Evolutionary conservation across 2,113 vertebrate species (phyloP).

Genomic region (Scolopax mira): DNA sequence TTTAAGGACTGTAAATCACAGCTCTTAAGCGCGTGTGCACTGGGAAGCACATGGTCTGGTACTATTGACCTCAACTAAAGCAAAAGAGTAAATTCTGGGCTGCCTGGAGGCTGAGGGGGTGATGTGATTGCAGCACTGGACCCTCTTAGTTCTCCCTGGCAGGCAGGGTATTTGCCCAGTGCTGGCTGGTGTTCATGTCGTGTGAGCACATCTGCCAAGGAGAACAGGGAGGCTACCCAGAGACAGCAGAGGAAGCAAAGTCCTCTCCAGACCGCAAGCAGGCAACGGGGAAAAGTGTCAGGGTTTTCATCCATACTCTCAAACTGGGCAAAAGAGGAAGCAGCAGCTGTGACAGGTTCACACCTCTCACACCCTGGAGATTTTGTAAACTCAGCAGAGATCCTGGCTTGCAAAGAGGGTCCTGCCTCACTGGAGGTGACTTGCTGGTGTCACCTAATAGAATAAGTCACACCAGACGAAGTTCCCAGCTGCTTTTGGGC

Average conservation of each 20-base stretch:
- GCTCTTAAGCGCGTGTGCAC: neutral
- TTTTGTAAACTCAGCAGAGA: neutral
- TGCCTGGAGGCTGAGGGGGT: neutral
- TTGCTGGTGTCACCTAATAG: neutral
- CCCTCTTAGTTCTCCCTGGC: neutral
- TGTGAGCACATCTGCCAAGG: neutral
- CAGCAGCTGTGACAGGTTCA: neutral
- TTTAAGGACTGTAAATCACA: neutral
- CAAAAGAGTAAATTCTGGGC: neutral
- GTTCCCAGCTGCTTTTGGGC: neutral
- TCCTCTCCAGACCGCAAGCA: neutral
- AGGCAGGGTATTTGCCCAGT: neutral
- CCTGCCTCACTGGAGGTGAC: neutral
- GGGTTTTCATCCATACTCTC: neutral
- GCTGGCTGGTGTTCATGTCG: accelerated
- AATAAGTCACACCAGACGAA: neutral
- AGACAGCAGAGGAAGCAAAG: neutral
- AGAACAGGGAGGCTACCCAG: neutral
- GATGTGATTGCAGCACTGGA: too few species aligned
- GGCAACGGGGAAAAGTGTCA: neutral
- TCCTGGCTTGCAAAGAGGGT: neutral
- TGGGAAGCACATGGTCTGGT: neutral
- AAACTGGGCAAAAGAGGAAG: neutral
- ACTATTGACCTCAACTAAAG: neutral
- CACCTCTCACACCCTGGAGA: neutral